A percentile compares a stretch with the other conserved stretches of the same genome.
Evolutionary conservation across 1,140 invertebrate species (phyloP).

Genomic region (Drosophila kikkawai): DNA sequence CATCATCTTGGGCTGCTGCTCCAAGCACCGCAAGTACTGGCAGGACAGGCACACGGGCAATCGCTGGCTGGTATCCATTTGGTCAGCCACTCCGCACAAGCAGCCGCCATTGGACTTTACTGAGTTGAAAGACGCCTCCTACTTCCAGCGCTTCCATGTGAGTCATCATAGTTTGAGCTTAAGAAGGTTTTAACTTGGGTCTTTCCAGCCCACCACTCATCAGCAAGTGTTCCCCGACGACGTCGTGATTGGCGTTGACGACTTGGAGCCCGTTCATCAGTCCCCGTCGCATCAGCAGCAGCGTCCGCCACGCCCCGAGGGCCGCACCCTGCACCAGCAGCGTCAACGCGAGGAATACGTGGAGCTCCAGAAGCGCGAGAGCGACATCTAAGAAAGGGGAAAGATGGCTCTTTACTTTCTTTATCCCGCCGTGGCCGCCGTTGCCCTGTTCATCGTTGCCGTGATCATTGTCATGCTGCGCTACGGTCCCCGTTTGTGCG

Average conservation of each 20-base stretch:
- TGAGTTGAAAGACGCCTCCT: constrained; percentile 88
- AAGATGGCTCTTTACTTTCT: constrained; percentile 90
- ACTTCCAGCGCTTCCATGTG: constrained; percentile 77
- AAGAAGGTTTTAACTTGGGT: not conserved
- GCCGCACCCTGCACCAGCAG: constrained; percentile 77
- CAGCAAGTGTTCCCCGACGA: constrained; percentile 82
- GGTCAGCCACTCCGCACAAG: constrained; percentile 92
- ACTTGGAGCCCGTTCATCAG: constrained; percentile 71
- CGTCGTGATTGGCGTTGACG: constrained; percentile 68
- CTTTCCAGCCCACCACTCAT: constrained; percentile 68
- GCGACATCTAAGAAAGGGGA: constrained; percentile 88
- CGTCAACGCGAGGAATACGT: constrained; percentile 88
- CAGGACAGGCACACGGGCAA: constrained; percentile 93
- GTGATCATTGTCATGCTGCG: constrained; percentile 91
- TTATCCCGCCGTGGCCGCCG: constrained; percentile 90
- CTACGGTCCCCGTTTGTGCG: constrained; percentile 89
- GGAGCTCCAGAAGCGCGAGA: constrained; percentile 92
- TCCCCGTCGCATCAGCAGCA: constrained; percentile 46
- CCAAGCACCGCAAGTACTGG: constrained; percentile 92
- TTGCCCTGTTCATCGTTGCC: constrained; percentile 90
- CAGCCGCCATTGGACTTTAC: constrained; percentile 93
- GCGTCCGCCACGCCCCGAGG: constrained; percentile 73
- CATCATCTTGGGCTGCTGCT: constrained; percentile 91
- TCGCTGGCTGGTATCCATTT: constrained; percentile 92
- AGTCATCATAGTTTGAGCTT: constrained; percentile 10